A percentile compares a stretch with the other conserved stretches of the same genome.
Evolutionary conservation across 2,797 vertebrate species (phyloP).

Genomic region (Valencia hispanica): DNA sequence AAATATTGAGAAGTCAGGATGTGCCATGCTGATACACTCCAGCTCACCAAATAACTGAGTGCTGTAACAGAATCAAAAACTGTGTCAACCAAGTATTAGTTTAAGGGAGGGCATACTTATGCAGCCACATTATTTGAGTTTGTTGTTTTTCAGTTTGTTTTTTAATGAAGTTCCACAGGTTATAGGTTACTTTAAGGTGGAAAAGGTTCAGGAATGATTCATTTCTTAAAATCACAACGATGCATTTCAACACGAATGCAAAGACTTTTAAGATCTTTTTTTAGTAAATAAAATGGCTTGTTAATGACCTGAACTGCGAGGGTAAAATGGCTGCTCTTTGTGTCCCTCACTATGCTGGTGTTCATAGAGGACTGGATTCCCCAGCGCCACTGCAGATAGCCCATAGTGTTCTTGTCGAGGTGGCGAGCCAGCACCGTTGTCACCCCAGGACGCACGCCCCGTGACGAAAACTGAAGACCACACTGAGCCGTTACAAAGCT

Average conservation of each 20-base stretch:
- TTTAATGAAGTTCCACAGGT: not conserved
- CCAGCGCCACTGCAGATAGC: constrained; percentile 98
- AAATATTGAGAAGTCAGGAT: not conserved
- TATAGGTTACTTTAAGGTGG: not conserved
- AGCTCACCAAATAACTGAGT: too few relatives aligned
- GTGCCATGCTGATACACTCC: not conserved
- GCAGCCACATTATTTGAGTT: not conserved
- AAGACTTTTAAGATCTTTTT: not conserved
- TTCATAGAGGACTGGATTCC: constrained; percentile 98
- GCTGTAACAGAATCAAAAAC: not conserved
- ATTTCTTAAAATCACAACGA: not conserved
- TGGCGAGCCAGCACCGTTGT: constrained; percentile 93
- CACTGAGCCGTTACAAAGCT: constrained; percentile 95
- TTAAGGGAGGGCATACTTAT: not conserved
- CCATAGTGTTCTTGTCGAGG: constrained; percentile 98
- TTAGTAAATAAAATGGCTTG: constrained; percentile 13
- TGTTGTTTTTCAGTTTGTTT: not conserved
- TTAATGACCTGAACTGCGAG: constrained; percentile 89
- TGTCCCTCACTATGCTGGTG: constrained; percentile 95
- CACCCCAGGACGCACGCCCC: constrained; percentile 89
- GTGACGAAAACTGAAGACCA: constrained; percentile 93
- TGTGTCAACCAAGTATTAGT: not conserved
- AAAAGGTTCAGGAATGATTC: not conserved
- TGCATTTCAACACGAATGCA: not conserved
- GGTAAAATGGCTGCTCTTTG: constrained; percentile 94